A percentile compares a stretch with the other conserved stretches of the same genome.
Evolutionary conservation across 2,888 invertebrate species (phyloP).

Genomic region (Cephus spinipes): DNA sequence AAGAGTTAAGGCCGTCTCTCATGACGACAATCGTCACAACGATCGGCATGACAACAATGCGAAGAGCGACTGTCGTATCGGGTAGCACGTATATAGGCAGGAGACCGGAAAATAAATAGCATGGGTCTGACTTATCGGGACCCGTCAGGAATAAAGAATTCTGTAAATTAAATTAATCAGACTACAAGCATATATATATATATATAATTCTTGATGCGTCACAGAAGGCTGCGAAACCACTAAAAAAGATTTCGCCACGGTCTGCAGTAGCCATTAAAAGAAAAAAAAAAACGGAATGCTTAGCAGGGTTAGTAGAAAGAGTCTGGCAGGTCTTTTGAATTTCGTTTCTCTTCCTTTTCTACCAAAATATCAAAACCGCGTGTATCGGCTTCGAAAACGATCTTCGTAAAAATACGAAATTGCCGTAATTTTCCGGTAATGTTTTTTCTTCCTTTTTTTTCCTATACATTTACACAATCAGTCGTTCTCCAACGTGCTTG

Average conservation of each 20-base stretch:
- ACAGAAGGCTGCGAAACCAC: no score
- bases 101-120: neutral
- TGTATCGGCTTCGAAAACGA: slow-evolving; percentile 5
- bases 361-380: no score
- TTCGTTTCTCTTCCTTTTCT: slow-evolving; percentile 10
- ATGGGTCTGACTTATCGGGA: neutral
- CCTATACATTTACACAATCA: slow-evolving; percentile 19
- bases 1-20: neutral
- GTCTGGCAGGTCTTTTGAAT: neutral
- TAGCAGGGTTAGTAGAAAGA: no score
- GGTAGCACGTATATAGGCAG: neutral
- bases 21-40: neutral
- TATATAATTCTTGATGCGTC: no score
- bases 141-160: neutral
- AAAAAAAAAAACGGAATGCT: no score
- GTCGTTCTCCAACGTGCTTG: no score
- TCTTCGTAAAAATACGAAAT: neutral
- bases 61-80: neutral
- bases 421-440: neutral
- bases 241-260: no score
- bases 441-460: slow-evolving; percentile 5
- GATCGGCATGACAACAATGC: neutral
- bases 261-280: no score
- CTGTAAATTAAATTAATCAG: neutral
- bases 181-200: neutral